Percentiles rank a stretch among this genome's conserved stretches.
Evolutionary conservation across 2,888 invertebrate genomes (phyloP).

Genomic region (Gastrophysa polygoni): DNA sequence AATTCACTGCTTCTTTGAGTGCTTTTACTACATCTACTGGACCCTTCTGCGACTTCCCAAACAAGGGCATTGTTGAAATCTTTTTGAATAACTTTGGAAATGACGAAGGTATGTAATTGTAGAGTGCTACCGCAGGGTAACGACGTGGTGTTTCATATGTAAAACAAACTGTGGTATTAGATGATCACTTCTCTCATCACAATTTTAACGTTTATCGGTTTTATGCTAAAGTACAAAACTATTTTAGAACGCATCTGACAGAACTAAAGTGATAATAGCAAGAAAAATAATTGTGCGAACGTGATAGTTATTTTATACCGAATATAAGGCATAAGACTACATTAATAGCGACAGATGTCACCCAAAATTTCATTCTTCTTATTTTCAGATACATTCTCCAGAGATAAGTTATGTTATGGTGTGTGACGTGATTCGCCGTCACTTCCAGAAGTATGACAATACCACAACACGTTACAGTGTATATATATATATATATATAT

Average conservation of each 20-base stretch:
- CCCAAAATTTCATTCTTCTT: not conserved
- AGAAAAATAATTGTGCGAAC: not conserved
- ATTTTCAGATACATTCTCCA: too few species aligned
- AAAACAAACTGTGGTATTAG: conserved; percentile 10
- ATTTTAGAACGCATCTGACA: conserved; percentile 39
- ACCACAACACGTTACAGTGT: too few species aligned
- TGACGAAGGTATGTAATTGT: conserved; percentile 29
- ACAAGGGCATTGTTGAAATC: conserved; percentile 79
- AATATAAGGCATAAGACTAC: not conserved
- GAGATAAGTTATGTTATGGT: too few species aligned
- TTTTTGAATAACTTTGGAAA: conserved; percentile 16
- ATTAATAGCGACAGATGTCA: not conserved
- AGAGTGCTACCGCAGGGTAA: conserved; percentile 20
- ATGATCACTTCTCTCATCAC: conserved; percentile 43
- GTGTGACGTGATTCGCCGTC: too few species aligned
- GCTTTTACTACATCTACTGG: conserved; percentile 96
- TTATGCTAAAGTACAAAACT: conserved; percentile 19
- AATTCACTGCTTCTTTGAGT: conserved; percentile 90
- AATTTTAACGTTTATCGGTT: conserved; percentile 39
- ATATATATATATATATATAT: too few species aligned
- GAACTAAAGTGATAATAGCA: conserved; percentile 21
- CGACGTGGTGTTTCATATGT: conserved; percentile 27
- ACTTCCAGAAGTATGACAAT: too few species aligned
- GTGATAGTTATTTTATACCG: not conserved
- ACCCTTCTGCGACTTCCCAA: conserved; percentile 97